Evolutionary conservation across 1,140 invertebrate genomes (phyloP).

Genomic region (Yoshiicerus persimilis): DNA sequence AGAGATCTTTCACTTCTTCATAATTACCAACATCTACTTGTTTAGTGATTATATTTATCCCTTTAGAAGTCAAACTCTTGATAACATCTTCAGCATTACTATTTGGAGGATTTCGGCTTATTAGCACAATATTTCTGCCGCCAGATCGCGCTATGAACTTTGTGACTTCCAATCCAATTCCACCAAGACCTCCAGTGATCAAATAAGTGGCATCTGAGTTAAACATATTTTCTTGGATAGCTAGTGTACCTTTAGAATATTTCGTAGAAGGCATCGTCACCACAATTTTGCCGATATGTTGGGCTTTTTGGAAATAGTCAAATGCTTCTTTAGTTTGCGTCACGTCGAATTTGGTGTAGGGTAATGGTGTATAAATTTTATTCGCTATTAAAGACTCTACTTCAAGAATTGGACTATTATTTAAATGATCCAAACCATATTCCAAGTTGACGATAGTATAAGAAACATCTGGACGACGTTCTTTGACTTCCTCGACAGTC

Average conservation of each 20-base stretch:
- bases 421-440: neutral
- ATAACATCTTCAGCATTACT: neutral
- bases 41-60: neutral
- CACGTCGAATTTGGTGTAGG: neutral
- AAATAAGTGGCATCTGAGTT: conserved; percentile 15
- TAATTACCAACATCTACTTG: conserved; percentile 26
- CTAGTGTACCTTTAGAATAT: neutral
- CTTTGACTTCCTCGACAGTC: conserved; percentile 8
- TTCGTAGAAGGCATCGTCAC: neutral
- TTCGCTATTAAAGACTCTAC: neutral
- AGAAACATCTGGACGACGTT: neutral
- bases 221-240: neutral
- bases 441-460: conserved; percentile 6
- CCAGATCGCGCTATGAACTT: conserved; percentile 27
- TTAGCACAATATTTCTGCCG: conserved; percentile 10
- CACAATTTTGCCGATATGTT: conserved; percentile 16
- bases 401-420: too few species aligned
- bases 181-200: conserved; percentile 34
- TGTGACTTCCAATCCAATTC: conserved; percentile 29
- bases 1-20: neutral
- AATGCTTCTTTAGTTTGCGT: neutral
- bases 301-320: conserved; percentile 12
- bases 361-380: neutral
- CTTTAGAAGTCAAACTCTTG: neutral
- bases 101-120: neutral